Evolutionary conservation across 2,797 vertebrate species (phyloP), one percentile per base, ranked within the genome.

Genomic region (Kryptolebias ocellatus): DNA sequence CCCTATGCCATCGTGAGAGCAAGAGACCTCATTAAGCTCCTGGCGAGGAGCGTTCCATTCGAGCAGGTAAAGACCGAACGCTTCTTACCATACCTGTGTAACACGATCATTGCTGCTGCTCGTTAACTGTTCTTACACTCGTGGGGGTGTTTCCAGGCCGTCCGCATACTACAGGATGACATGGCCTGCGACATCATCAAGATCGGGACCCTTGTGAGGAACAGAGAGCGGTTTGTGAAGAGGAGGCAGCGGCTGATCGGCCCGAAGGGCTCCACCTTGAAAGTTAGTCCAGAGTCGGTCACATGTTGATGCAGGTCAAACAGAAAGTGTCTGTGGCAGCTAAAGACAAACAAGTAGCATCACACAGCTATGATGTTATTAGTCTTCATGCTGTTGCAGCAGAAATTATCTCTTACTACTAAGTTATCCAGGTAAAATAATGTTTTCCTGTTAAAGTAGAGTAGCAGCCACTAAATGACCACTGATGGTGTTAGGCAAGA

Each of bases 121-220:
- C 17, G 7, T 14, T 51, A 4, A 11, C 49, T 51, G 18, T 51
- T 31, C 15, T 27, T 49, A 4, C 39, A 14, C 39, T 12, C 39
- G 8, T 8, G 31, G 11, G 56, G 58, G 15, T 62, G 0, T 44
- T 37, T 58, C 70, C 83, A 99, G 98, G 96, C 97, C 34, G 92
- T 97, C 52, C 92, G 96, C 67, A 96, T 99, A 78, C 93, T 99
- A 68, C 92, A 98, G 86, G 96, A 99, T 69, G 96, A 97, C 10
- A n/a, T 95, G 72, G 97, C 97, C 0, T 99, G 97, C 92, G 98
- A 99, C 84, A 99, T 99, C 60, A 97, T 98, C 79, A 99, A 99
- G 93, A 94, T 99, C 20, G 98, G 97, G 1, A 94, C 95, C 3
- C 65, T 98, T 71, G 96, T 99, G 72, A 93, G 95, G 80, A 98